These are phyloP conservation scores for Amiota minor DNA, from an alignment of 2,888 invertebrate species.

Conservation along the genomic window DNA sequence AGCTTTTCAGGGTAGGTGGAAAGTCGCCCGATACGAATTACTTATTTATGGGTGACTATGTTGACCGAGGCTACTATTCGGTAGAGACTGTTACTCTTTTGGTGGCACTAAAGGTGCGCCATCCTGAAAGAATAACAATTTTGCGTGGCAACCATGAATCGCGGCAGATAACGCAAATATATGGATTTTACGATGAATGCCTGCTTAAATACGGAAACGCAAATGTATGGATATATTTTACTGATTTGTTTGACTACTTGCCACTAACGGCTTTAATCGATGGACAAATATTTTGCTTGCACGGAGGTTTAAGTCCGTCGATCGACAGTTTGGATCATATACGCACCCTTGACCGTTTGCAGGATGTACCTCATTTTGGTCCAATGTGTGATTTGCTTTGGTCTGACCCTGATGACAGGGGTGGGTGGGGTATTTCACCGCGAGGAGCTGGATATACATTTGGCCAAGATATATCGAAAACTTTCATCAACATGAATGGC, in stretches of 20 bases:
- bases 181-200: conserved; percentile 99
- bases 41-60: conserved; percentile 99
- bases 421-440: conserved; percentile 99
- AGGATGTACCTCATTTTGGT: conserved; percentile 96
- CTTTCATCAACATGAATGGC: conserved; percentile 99
- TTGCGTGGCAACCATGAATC: conserved; percentile 99
- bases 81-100: conserved; percentile 99
- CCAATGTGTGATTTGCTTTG: conserved; percentile 99
- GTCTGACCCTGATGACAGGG: conserved; percentile 99
- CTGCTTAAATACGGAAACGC: conserved; percentile 99
- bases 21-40: no score
- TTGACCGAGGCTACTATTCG: conserved; percentile 99
- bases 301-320: conserved; percentile 98
- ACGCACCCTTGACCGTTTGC: conserved; percentile 96
- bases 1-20: no score
- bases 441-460: conserved; percentile 99
- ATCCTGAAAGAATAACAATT: conserved; percentile 99
- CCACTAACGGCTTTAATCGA: conserved; percentile 98
- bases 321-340: conserved; percentile 99
- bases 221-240: conserved; percentile 99
- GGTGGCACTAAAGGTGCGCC: conserved; percentile 97
- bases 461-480: conserved; percentile 99
- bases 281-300: conserved; percentile 98
- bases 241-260: conserved; percentile 98
- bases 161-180: no score